Evolutionary conservation across 2,888 invertebrate species (phyloP), one percentile per base, ranked within the genome.

Genomic region (Hybos culiciformis): DNA sequence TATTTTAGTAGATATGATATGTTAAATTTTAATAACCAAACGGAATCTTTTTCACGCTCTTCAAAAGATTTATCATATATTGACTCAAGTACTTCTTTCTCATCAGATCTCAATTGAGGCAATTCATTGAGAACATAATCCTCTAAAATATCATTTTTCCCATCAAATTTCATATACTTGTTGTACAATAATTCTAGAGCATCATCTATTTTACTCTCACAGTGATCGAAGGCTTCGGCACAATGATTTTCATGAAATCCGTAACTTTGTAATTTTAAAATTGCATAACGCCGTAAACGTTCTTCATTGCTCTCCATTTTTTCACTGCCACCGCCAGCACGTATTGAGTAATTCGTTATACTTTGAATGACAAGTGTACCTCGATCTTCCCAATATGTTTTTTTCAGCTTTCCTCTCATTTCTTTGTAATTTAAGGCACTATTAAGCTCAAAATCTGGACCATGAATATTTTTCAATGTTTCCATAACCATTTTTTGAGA

Each of bases 241-340:
- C 85, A 84, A 58, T 87, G 86, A 3, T 70, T 67, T 54, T 73
- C 71, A 50, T 82, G 78, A 56, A 85, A 87, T 47, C 85, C 82
- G 59, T 79, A 83, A 56, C 75, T 80, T 65, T 82, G 79, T 53
- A 86, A 67, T 57, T 83, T 79, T 37, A 76, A 68, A 36, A 82
- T 62, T 3, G 83, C 83, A 68, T 79, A 85, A 50, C 77, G 72
- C 54, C 77, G 72, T 14, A 81, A 66, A 44, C 81, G 71, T 44
- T 80, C 76, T 20, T 75, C 74, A 5, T 78, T 74, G n/a, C n/a
- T n/a, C n/a, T n/a, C n/a, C n/a, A n/a, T n/a, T n/a, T n/a, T n/a
- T 6, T 44, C 37, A 6, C 75, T 72, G 32, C 49, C 23, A 11
- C 43, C 44, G 47, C 70, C 60, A 1, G 73, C 71, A 20, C 63